Evolutionary conservation across 2,797 vertebrate genomes (phyloP).

Genomic region (Girardinus metallicus): DNA sequence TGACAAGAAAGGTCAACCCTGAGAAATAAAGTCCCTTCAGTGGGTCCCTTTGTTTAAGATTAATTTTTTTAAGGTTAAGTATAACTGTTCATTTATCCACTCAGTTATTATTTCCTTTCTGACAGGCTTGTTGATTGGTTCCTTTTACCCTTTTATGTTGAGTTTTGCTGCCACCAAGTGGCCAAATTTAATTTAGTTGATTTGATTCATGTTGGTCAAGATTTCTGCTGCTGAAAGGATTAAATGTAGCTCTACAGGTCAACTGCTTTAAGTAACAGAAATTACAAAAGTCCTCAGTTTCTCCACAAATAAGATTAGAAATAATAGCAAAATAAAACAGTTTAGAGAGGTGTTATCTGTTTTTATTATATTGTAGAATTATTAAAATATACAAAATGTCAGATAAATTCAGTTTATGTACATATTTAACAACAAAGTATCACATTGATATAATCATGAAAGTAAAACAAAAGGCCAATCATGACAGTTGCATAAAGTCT

Average conservation of each 20-base stretch:
- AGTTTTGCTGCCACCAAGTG: not conserved
- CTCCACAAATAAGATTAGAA: not conserved
- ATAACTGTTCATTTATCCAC: too few relatives aligned
- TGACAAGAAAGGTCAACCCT: too few relatives aligned
- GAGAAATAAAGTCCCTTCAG: too few relatives aligned
- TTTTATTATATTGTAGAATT: not conserved
- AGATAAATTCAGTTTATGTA: not conserved
- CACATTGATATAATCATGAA: not conserved
- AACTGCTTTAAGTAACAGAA: not conserved
- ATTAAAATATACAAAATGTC: not conserved
- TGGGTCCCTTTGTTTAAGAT: too few relatives aligned
- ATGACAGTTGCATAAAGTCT: not conserved
- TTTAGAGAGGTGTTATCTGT: not conserved
- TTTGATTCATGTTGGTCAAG: not conserved
- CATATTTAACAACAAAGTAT: not conserved
- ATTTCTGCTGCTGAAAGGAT: not conserved
- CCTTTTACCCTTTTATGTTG: not conserved
- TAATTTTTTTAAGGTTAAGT: too few relatives aligned
- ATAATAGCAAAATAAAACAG: not conserved
- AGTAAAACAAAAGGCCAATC: not conserved
- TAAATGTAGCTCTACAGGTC: not conserved
- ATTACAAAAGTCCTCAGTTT: not conserved
- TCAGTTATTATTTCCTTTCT: not conserved
- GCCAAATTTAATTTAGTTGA: too few relatives aligned
- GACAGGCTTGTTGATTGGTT: not conserved